These are phyloP conservation scores for Aspidoscelis tigris DNA, from an alignment of 2,113 vertebrate genomes.

Conservation along the genomic window DNA sequence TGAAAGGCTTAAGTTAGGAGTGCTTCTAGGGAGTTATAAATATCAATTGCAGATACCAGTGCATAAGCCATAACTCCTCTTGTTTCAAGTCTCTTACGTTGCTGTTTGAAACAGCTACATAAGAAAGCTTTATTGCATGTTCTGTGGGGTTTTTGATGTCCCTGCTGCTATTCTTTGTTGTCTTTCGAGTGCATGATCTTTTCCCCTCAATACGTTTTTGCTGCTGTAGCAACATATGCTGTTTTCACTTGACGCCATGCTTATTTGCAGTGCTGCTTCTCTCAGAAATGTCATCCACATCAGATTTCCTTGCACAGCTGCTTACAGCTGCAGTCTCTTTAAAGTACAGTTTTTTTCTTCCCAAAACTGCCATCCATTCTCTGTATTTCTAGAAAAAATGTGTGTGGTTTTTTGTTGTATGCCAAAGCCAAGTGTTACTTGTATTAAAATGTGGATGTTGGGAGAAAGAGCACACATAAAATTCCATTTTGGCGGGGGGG, in stretches of 20 bases:
- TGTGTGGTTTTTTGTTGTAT: background rate
- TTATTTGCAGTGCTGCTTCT: constrained; percentile 14
- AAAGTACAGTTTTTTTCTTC: background rate
- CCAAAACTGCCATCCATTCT: background rate
- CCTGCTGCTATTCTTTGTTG: background rate
- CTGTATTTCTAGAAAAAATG: background rate
- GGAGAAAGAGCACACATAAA: too few species aligned
- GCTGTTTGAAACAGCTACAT: constrained; percentile 28
- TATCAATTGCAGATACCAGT: constrained; percentile 38
- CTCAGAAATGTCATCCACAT: background rate
- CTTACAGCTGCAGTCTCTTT: background rate
- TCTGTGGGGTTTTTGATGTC: constrained; percentile 12
- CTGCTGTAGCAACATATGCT: background rate
- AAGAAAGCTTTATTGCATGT: background rate
- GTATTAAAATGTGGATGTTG: background rate
- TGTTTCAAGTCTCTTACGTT: constrained; percentile 39
- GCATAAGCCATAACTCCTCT: constrained; percentile 18
- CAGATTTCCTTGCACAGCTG: constrained; percentile 10
- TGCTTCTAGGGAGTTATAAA: constrained; percentile 16
- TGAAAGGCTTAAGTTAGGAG: constrained; percentile 22
- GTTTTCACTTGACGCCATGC: background rate
- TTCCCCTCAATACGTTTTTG: constrained; percentile 27
- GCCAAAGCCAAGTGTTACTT: constrained; percentile 20
- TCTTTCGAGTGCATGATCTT: constrained; percentile 5
- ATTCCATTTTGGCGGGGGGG: background rate